Evolutionary conservation across 2,888 invertebrate species (phyloP).

Genomic region (Stenoptilia bipunctidactyla): DNA sequence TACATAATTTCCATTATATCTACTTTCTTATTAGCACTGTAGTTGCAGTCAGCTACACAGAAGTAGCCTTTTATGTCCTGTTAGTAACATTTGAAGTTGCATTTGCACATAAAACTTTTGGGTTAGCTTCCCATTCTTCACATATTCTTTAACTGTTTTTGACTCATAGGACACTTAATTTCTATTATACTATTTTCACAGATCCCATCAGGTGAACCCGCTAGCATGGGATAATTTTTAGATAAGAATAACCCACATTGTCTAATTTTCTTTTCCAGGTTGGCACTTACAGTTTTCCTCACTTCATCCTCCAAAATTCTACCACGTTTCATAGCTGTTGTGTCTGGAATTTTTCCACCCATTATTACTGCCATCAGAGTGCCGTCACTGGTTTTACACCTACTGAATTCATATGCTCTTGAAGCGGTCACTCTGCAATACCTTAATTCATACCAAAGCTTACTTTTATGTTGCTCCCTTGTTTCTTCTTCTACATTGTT

Average conservation of each 20-base stretch:
- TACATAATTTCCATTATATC: too few relatives aligned
- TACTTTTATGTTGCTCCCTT: conserved; percentile 9
- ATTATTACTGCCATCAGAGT: too few relatives aligned
- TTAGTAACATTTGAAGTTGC: too few relatives aligned
- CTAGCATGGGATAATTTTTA: too few relatives aligned
- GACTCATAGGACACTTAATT: conserved; percentile 17
- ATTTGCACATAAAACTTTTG: conserved; percentile 17
- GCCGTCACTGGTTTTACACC: conserved; percentile 14
- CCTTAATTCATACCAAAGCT: conserved; percentile 10
- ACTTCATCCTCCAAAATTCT: conserved; percentile 13
- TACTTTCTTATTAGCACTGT: conserved; percentile 10
- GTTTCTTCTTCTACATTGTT: too few relatives aligned
- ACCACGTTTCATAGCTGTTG: too few relatives aligned
- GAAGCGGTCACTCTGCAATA: too few relatives aligned
- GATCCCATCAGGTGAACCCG: too few relatives aligned
- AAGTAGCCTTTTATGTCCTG: too few relatives aligned
- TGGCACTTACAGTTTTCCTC: conserved; percentile 13
- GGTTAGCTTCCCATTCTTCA: conserved; percentile 13
- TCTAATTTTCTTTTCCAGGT: conserved; percentile 16
- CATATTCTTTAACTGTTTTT: conserved; percentile 14
- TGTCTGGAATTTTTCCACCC: too few relatives aligned
- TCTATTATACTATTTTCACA: conserved; percentile 15
- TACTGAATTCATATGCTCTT: conserved; percentile 16
- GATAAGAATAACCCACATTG: conserved; percentile 17
- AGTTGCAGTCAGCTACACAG: conserved; percentile 16